Evolutionary conservation across 2,888 invertebrate genomes (phyloP).

Genomic region (Mantis religiosa): DNA sequence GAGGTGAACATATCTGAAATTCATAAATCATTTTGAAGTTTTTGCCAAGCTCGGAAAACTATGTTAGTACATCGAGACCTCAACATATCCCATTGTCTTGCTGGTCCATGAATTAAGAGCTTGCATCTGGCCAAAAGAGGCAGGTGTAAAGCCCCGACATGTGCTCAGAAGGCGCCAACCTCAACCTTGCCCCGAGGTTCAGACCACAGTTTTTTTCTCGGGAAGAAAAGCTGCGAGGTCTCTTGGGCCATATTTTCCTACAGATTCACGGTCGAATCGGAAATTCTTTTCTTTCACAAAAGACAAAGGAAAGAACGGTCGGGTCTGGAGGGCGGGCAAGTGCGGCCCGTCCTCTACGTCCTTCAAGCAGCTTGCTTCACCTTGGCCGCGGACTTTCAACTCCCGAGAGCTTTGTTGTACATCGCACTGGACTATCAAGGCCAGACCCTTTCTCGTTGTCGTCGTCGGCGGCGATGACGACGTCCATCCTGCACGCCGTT

Average conservation of each 20-base stretch:
- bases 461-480: background rate
- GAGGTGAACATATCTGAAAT: too few relatives aligned
- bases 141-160: background rate
- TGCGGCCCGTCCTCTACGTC: conserved; percentile 11
- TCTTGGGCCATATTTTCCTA: background rate
- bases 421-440: background rate
- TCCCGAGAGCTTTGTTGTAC: background rate
- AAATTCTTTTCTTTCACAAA: background rate
- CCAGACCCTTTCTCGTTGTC: background rate
- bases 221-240: background rate
- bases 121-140: background rate
- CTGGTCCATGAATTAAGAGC: too few relatives aligned
- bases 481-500: background rate
- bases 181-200: background rate
- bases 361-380: conserved; percentile 24
- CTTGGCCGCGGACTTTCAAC: conserved; percentile 31
- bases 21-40: too few relatives aligned
- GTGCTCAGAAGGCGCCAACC: background rate
- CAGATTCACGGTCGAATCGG: background rate
- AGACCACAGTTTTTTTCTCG: background rate
- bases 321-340: background rate
- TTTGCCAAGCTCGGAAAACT: too few relatives aligned
- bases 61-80: too few relatives aligned
- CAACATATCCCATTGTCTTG: too few relatives aligned
- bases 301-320: background rate